A percentile compares a stretch with the other conserved stretches of the same genome.
phyloP scores from a whole-genome alignment of 2,888 invertebrate species.

The Sylvicola cinctus region DNA sequence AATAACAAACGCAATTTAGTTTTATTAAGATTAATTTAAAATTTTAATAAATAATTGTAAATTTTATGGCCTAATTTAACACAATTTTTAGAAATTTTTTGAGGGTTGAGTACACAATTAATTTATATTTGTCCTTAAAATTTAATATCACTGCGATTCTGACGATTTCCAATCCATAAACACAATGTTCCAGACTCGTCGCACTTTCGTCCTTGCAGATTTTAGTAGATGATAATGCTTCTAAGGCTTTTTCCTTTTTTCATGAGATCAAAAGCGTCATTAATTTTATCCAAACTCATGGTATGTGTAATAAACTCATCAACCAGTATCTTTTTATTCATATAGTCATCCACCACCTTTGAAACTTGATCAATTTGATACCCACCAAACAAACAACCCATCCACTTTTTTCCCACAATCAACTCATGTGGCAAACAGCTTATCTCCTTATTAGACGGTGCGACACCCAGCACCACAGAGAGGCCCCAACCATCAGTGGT shows the following conservation, averaged over 20 bases:
- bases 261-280: constrained; percentile 72
- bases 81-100: too few species aligned
- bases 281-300: constrained; percentile 52
- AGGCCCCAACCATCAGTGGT: constrained; percentile 91
- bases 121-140: too few species aligned
- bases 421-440: constrained; percentile 85
- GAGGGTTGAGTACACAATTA: too few species aligned
- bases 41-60: too few species aligned
- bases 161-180: too few species aligned
- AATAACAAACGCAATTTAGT: too few species aligned
- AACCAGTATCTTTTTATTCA: constrained; percentile 52
- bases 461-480: constrained; percentile 82
- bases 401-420: constrained; percentile 87
- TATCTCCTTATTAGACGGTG: constrained; percentile 81
- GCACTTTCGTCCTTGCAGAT: too few species aligned
- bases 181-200: too few species aligned
- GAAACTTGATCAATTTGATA: constrained; percentile 89
- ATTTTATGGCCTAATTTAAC: too few species aligned
- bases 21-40: too few species aligned
- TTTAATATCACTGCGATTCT: too few species aligned
- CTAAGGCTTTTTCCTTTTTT: constrained; percentile 49
- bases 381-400: constrained; percentile 69
- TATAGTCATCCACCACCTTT: constrained; percentile 57
- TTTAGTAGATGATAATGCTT: too few species aligned
- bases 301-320: constrained; percentile 73